phyloP scores from a whole-genome alignment of 92 coral and sea anemone species.

The Actinernus sp. region DNA sequence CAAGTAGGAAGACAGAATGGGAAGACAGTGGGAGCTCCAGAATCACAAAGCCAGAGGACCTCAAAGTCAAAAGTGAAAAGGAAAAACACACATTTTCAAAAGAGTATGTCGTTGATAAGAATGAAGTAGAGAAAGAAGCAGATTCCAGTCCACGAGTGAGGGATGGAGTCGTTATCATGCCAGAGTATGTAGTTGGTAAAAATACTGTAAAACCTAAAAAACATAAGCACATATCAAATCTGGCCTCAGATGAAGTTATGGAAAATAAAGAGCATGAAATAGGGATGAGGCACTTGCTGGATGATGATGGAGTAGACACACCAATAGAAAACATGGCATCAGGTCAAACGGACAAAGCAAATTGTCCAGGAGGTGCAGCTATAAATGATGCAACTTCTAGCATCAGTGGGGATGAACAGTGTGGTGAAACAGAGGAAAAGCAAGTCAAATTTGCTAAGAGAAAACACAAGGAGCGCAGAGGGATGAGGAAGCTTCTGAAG shows the following conservation, averaged over 20 bases:
- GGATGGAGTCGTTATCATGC: constrained; percentile 76
- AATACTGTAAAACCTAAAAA: constrained; percentile 38
- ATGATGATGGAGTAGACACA: neutral
- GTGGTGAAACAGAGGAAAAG: constrained; percentile 2
- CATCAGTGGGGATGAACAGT: constrained; percentile 15
- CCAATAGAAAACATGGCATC: neutral
- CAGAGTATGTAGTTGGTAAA: constrained; percentile 82
- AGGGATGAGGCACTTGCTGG: constrained; percentile 23
- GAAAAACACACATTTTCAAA: constrained; percentile 57
- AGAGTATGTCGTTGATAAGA: constrained; percentile 43
- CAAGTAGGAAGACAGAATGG: neutral
- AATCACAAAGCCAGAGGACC: neutral
- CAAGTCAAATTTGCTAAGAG: constrained; percentile 26
- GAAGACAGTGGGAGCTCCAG: neutral
- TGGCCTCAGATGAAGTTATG: neutral
- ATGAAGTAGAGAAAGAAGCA: constrained; percentile 24
- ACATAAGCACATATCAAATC: constrained; percentile 5
- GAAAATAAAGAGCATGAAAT: neutral
- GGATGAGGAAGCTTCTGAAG: constrained; percentile 29
- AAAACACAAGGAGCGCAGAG: constrained; percentile 17
- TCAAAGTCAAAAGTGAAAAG: constrained; percentile 13
- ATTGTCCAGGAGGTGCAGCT: constrained; percentile 9
- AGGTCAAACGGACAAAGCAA: neutral
- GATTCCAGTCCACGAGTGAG: constrained; percentile 3
- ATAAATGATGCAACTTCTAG: constrained; percentile 1